phyloP scores from a whole-genome alignment of 2,888 invertebrate species.

The Stomorhina lunata region DNA sequence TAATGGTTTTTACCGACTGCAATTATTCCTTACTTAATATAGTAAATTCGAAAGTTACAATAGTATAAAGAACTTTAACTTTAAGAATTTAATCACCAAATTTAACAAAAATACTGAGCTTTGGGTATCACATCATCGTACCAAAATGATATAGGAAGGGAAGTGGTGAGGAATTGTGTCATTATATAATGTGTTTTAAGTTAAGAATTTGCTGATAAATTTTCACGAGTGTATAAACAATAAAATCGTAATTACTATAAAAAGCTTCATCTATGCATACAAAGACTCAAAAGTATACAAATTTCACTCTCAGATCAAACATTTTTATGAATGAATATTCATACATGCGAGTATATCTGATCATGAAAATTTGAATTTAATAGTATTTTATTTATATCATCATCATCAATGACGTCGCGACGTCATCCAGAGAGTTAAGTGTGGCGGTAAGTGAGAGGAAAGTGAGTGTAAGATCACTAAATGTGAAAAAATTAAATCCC shows the following conservation, averaged over 20 bases:
- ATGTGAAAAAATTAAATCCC: background rate
- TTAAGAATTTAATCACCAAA: no score
- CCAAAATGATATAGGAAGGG: no score
- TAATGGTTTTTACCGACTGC: no score
- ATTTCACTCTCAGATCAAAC: background rate
- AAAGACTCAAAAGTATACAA: background rate
- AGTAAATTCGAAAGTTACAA: no score
- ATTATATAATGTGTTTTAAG: no score
- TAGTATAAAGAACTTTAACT: no score
- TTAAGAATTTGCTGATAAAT: background rate
- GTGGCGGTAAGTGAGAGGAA: background rate
- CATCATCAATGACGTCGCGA: conserved; percentile 38
- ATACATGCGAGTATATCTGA: no score
- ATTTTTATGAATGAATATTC: conserved; percentile 41
- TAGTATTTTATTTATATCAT: conserved; percentile 2
- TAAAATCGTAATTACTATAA: background rate
- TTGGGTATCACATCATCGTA: no score
- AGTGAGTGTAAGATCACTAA: background rate
- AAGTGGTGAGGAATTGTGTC: no score
- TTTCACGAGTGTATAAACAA: conserved; percentile 15
- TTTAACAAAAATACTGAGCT: no score
- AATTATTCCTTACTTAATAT: no score
- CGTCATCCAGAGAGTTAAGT: background rate
- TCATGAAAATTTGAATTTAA: background rate
- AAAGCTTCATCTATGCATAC: background rate